These are phyloP conservation scores for Mohoua ochrocephala DNA, from an alignment of 2,113 vertebrate species.

Conservation along the genomic window DNA sequence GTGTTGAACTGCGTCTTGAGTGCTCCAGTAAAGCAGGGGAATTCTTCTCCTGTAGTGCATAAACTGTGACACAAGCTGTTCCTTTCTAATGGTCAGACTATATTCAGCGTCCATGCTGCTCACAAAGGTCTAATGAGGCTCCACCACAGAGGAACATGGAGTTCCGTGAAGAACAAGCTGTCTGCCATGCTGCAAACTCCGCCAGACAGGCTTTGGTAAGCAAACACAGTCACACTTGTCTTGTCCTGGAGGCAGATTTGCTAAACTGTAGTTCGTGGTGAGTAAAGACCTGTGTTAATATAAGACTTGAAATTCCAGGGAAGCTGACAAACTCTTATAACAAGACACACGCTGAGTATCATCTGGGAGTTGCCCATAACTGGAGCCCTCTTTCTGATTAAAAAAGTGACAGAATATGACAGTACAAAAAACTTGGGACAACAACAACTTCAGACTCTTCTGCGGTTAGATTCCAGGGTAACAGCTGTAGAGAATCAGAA, in stretches of 20 bases:
- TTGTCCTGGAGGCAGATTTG: not conserved
- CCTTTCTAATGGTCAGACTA: conserved; percentile 35
- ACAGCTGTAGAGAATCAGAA: not conserved
- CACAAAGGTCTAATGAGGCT: conserved; percentile 56
- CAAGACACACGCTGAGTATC: not conserved
- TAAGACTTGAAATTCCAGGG: not conserved
- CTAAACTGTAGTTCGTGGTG: not conserved
- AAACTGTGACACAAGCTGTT: not conserved
- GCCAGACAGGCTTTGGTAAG: conserved; percentile 32
- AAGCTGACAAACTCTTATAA: not conserved
- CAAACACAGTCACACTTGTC: not conserved
- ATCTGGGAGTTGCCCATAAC: not conserved
- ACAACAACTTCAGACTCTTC: not conserved
- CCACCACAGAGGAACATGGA: conserved; percentile 44
- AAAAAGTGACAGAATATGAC: not conserved
- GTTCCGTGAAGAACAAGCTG: conserved; percentile 55
- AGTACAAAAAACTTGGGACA: not conserved
- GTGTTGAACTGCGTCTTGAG: not conserved
- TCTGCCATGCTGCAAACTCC: not conserved
- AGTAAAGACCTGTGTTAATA: not conserved
- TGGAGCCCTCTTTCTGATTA: not conserved
- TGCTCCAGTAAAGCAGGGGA: not conserved
- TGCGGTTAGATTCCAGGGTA: not conserved
- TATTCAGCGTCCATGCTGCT: conserved; percentile 53
- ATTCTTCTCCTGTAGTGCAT: not conserved